These are phyloP conservation scores for Pasiphila rectangulata DNA, from an alignment of 2,888 invertebrate genomes.

Conservation along the genomic window DNA sequence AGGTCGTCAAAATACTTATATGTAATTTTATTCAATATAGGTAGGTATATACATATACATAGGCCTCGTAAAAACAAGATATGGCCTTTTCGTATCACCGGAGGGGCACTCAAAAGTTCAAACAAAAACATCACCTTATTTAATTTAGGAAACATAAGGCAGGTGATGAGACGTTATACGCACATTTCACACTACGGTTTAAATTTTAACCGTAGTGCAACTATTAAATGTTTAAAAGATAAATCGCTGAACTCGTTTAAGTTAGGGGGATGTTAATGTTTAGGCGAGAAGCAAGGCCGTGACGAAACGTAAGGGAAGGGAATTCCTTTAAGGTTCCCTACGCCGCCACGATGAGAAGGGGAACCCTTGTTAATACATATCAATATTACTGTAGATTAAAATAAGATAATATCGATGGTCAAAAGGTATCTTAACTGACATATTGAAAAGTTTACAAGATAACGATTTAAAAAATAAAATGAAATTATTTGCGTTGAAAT, in stretches of 20 bases:
- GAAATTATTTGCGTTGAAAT: too few species aligned
- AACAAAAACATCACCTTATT: conserved; percentile 20
- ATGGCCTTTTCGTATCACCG: too few species aligned
- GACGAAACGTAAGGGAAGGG: conserved; percentile 79
- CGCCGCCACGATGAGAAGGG: too few species aligned
- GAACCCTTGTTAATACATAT: too few species aligned
- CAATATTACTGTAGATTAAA: not conserved
- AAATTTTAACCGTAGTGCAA: conserved; percentile 1
- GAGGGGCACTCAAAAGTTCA: conserved; percentile 13
- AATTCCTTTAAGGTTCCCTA: conserved; percentile 12
- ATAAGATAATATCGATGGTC: not conserved
- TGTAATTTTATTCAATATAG: conserved; percentile 4
- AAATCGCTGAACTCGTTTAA: conserved; percentile 61
- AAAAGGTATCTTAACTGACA: too few species aligned
- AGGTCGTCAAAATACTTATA: conserved; percentile 8
- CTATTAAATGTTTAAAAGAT: conserved; percentile 48
- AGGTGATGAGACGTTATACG: conserved; percentile 55
- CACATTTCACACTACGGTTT: conserved; percentile 49
- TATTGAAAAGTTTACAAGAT: too few species aligned
- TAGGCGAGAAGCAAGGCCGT: conserved; percentile 76
- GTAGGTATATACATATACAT: not conserved
- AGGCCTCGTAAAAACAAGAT: too few species aligned
- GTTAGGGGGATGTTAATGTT: conserved; percentile 54
- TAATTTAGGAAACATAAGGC: conserved; percentile 33
- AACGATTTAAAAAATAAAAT: too few species aligned